Conservation (phyloP, 2,888 invertebrate species). For the Clusia tigrina region DNA sequence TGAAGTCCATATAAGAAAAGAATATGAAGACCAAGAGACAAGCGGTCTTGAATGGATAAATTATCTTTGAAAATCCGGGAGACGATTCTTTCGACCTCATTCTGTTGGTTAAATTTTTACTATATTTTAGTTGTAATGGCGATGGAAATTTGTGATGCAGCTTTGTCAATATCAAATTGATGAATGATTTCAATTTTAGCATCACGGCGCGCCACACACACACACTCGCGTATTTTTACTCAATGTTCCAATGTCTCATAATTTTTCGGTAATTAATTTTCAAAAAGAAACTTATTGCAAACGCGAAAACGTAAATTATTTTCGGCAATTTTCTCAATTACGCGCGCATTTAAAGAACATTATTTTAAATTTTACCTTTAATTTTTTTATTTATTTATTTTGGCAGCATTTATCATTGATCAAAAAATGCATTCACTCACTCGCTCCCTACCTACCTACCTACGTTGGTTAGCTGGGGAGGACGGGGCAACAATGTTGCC, state of each 20-base stretch:
- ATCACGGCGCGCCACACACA: too few relatives aligned
- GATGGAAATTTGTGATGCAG: too few relatives aligned
- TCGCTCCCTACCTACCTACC: not conserved
- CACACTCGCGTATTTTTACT: too few relatives aligned
- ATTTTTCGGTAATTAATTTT: constrained; percentile 48
- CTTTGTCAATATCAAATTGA: too few relatives aligned
- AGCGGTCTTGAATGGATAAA: too few relatives aligned
- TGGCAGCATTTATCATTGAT: constrained; percentile 4
- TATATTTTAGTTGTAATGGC: too few relatives aligned
- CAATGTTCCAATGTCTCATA: constrained; percentile 21
- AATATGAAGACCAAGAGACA: too few relatives aligned
- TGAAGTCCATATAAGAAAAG: too few relatives aligned
- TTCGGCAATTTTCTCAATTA: constrained; percentile 13
- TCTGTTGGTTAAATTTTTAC: too few relatives aligned
- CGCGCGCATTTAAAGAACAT: constrained; percentile 18
- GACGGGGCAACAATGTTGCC: not conserved
- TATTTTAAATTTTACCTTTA: constrained; percentile 13
- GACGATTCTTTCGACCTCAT: too few relatives aligned
- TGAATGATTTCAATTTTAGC: too few relatives aligned
- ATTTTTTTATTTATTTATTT: constrained; percentile 17
- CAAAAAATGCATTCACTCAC: not conserved
- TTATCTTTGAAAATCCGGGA: too few relatives aligned
- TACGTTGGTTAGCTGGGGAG: not conserved
- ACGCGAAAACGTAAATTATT: constrained; percentile 10
- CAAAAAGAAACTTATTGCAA: constrained; percentile 21